phyloP scores from a whole-genome alignment of 2,888 invertebrate genomes.

The Deroplatys truncata region DNA sequence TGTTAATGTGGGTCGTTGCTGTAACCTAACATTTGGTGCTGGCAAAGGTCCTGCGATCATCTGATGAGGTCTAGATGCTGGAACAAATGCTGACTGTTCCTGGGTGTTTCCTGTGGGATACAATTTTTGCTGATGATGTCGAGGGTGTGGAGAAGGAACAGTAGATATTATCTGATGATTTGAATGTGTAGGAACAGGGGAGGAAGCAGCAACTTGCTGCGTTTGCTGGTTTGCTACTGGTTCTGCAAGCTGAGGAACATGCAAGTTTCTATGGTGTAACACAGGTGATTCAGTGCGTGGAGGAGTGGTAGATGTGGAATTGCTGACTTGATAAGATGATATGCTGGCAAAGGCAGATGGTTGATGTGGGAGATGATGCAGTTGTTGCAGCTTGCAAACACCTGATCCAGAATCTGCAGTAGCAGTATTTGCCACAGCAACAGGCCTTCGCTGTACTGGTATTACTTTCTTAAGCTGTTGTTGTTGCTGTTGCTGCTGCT shows the following conservation, averaged over 20 bases:
- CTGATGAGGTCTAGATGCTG: constrained; percentile 5
- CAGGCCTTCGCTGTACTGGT: constrained; percentile 26
- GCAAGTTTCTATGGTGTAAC: constrained; percentile 4
- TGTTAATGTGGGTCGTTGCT: constrained; percentile 25
- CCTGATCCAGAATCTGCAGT: neutral
- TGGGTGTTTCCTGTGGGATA: constrained; percentile 1
- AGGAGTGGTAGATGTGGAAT: neutral
- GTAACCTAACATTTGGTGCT: neutral
- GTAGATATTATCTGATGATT: constrained; percentile 14
- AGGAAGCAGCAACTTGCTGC: neutral
- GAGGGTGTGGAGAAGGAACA: constrained; percentile 21
- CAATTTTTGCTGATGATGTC: constrained; percentile 24
- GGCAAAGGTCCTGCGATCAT: neutral
- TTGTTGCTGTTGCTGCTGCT: constrained; percentile 4
- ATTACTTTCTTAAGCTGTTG: constrained; percentile 42
- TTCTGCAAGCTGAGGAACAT: neutral
- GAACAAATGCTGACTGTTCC: constrained; percentile 1
- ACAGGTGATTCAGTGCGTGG: constrained; percentile 3
- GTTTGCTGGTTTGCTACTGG: constrained; percentile 1
- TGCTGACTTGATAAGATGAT: constrained; percentile 8
- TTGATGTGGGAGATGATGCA: neutral
- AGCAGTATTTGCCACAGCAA: neutral
- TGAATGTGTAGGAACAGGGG: constrained; percentile 5
- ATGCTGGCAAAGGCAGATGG: constrained; percentile 13
- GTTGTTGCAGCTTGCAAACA: constrained; percentile 3